These are phyloP conservation scores for Apis dorsata DNA, from an alignment of 1,140 invertebrate genomes.

Conservation along the genomic window DNA sequence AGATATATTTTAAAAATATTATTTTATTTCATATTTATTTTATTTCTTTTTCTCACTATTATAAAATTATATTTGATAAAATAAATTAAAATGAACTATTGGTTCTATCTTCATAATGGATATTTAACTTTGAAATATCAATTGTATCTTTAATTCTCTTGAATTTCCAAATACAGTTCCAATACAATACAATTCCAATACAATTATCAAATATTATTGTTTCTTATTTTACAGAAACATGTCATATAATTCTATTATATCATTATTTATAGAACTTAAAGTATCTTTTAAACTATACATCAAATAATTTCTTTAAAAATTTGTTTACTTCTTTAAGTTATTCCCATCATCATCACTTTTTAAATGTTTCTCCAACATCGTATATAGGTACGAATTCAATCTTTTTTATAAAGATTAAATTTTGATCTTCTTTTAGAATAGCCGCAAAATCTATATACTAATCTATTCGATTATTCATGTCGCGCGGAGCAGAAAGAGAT, in stretches of 20 bases:
- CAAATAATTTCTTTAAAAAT: too few relatives aligned
- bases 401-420: background rate
- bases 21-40: background rate
- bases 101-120: background rate
- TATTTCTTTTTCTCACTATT: background rate
- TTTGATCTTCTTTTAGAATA: background rate
- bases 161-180: too few relatives aligned
- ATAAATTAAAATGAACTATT: background rate
- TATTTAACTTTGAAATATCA: background rate
- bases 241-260: background rate
- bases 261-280: background rate
- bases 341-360: too few relatives aligned
- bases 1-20: background rate
- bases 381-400: background rate
- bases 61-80: background rate
- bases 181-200: too few relatives aligned
- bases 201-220: background rate
- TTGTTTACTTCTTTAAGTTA: too few relatives aligned
- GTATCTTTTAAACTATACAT: too few relatives aligned
- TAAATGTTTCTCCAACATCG: too few relatives aligned
- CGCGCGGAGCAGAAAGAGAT: slow-evolving; percentile 4
- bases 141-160: background rate
- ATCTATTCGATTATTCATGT: slow-evolving; percentile 6
- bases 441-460: background rate
- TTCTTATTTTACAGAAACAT: background rate